Percentiles rank a stretch among this genome's conserved stretches.
Evolutionary conservation across 2,888 invertebrate genomes (phyloP).

Genomic region (Acheta domesticus): DNA sequence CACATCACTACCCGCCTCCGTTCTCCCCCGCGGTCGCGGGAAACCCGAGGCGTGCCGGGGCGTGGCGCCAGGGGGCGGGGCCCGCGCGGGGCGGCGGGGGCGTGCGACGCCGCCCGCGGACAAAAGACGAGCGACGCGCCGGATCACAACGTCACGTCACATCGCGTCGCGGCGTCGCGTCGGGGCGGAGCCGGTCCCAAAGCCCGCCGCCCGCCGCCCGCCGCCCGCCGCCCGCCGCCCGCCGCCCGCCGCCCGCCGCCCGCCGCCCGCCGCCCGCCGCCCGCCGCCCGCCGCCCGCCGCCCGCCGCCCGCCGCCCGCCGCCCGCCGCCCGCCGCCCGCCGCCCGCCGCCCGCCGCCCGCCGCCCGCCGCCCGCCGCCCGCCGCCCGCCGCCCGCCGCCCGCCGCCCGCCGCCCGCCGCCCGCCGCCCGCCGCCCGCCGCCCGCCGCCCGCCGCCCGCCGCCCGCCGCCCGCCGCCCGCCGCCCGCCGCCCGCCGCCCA

Average conservation of each 20-base stretch:
- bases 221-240: too few relatives aligned
- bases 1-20: too few relatives aligned
- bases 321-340: not conserved
- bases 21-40: too few relatives aligned
- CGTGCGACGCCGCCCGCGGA: not conserved
- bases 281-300: not conserved
- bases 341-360: not conserved
- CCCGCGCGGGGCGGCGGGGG: not conserved
- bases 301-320: not conserved
- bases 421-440: not conserved
- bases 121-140: not conserved
- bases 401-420: too few relatives aligned
- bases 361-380: not conserved
- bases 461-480: not conserved
- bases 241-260: too few relatives aligned
- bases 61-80: not conserved
- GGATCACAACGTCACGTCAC: conserved; percentile 18
- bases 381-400: not conserved
- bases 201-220: too few relatives aligned
- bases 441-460: too few relatives aligned
- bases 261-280: too few relatives aligned
- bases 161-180: not conserved
- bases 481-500: too few relatives aligned
- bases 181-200: not conserved
- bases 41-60: not conserved